These are phyloP conservation scores for Tupiocoris notatus DNA, from an alignment of 2,888 invertebrate genomes.

Conservation along the genomic window DNA sequence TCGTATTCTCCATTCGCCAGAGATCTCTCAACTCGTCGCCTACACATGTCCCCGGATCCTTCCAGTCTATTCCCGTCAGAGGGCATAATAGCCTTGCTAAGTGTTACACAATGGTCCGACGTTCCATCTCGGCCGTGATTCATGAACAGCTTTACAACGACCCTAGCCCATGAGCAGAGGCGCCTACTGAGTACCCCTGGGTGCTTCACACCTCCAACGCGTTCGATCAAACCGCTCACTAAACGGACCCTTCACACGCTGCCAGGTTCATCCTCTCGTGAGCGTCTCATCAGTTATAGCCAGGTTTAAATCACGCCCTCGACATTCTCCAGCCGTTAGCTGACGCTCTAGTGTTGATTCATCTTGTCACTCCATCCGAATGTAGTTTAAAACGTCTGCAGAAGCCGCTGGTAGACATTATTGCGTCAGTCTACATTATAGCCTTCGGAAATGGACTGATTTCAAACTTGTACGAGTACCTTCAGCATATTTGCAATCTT, in stretches of 20 bases:
- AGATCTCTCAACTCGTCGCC: too few species aligned
- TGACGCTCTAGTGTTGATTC: neutral
- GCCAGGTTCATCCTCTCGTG: neutral
- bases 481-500: too few species aligned
- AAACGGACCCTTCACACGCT: neutral
- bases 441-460: too few species aligned
- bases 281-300: neutral
- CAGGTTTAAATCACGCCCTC: neutral
- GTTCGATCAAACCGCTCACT: neutral
- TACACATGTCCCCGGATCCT: neutral
- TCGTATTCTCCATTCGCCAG: too few species aligned
- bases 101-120: conserved; percentile 31
- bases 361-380: too few species aligned
- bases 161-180: neutral
- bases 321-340: neutral
- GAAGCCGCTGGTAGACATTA: too few species aligned
- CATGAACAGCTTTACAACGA: conserved; percentile 1
- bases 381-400: too few species aligned
- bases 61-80: neutral
- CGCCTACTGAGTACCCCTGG: neutral
- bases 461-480: too few species aligned
- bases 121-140: conserved; percentile 29
- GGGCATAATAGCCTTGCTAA: conserved; percentile 27
- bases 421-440: too few species aligned
- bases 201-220: neutral